Evolutionary conservation across 2,888 invertebrate genomes (phyloP), one percentile per base, ranked within the genome.

Genomic region (Amphimallon solstitiale): DNA sequence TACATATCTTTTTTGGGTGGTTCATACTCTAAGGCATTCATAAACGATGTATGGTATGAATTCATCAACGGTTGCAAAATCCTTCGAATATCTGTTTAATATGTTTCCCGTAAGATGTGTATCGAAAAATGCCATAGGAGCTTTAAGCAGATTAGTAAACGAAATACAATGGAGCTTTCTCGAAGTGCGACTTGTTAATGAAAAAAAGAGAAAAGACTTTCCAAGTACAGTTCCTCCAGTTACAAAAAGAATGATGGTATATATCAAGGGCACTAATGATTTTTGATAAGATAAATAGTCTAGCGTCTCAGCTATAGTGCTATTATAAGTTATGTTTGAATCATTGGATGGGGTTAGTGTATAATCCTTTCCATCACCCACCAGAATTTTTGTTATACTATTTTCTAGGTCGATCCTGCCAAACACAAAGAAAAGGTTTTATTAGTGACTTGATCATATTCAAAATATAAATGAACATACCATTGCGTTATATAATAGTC

Each of bases 121-220:
- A 38, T 73, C 73, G 35, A 73, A 74, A 69, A 77, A 74, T 5
- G 54, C 66, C 71, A 75, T 73, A 6, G 67, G 62, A 2, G 75
- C 74, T 15, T 67, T 65, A 5, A 73, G 65, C n/a, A 76, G 65
- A 43, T 62, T 71, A 1, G 68, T 48, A 54, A 76, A 70, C 7
- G 71, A 64, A 5, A 40, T 62, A 21, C 70, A 65, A 43, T 76
- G 76, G 7, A 76, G 65, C n/a, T 66, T 69, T 14, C 63, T 72
- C 7, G 77, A 77, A 3, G 76, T 76, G 15, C 71, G 70, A 29
- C 72, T 72, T 49, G 74, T 71, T 19, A 76, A 73, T 21, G 66
- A 67, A 37, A 77, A 75, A 61, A 77, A 75, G 1, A 70, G 45
- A 40, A 77, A 73, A 7, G 76, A 62, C 66, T 74, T 74, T 1